phyloP scores from a whole-genome alignment of 2,888 invertebrate genomes.

The Eumacrocentrus americanus region DNA sequence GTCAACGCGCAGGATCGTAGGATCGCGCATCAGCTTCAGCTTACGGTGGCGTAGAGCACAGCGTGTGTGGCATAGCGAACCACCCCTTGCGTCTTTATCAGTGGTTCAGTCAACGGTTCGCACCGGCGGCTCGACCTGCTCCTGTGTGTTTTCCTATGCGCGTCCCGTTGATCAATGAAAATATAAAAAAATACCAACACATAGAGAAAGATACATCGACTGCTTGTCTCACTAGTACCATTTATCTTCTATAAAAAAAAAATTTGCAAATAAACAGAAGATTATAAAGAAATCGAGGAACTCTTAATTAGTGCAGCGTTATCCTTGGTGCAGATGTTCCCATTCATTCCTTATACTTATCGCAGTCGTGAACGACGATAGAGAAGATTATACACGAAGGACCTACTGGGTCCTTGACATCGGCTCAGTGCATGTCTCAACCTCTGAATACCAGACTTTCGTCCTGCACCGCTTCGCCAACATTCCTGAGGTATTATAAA shows the following conservation, averaged over 20 bases:
- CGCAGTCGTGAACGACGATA: conserved; percentile 9
- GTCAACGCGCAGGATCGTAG: conserved; percentile 49
- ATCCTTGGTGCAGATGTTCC: neutral
- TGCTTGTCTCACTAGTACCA: no score
- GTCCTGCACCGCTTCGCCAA: conserved; percentile 48
- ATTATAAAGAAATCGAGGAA: neutral
- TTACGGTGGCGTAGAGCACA: conserved; percentile 21
- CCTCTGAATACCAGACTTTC: conserved; percentile 44
- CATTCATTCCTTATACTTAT: neutral
- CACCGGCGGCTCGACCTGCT: conserved; percentile 43
- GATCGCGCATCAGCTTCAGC: conserved; percentile 35
- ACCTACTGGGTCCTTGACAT: conserved; percentile 44
- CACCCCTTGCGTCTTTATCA: conserved; percentile 31
- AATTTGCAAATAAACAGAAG: neutral
- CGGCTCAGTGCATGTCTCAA: conserved; percentile 51
- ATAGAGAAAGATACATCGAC: no score
- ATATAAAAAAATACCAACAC: conserved; percentile 10
- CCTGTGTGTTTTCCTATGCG: conserved; percentile 14
- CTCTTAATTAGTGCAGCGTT: neutral
- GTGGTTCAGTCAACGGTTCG: conserved; percentile 50
- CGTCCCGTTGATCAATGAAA: conserved; percentile 8
- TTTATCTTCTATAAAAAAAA: no score
- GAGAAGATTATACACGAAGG: conserved; percentile 36
- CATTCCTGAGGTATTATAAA: conserved; percentile 51
- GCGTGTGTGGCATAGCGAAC: conserved; percentile 19